Conservation (phyloP, 2,797 vertebrate genomes). For the Enteromius fasciolatus region DNA sequence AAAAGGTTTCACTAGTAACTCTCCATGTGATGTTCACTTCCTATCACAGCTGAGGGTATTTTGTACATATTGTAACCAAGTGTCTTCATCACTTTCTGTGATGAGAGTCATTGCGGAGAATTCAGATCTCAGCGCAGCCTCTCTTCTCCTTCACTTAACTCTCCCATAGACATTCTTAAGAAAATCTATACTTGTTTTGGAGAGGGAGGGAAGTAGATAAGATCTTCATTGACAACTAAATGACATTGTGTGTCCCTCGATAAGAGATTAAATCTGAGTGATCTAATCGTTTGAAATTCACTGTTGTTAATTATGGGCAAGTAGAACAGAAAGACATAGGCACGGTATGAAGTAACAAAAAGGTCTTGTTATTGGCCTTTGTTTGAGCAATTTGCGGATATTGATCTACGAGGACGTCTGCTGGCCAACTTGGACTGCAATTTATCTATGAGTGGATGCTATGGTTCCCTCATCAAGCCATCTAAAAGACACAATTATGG, state of each 20-base stretch:
- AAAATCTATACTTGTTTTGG: conserved; percentile 63
- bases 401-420: conserved; percentile 34
- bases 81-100: conserved; percentile 2
- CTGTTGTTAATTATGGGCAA: conserved; percentile 78
- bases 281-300: conserved; percentile 75
- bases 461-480: conserved; percentile 28
- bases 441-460: conserved; percentile 31
- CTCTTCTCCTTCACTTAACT: conserved; percentile 49
- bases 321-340: conserved; percentile 61
- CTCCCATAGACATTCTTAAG: conserved; percentile 58
- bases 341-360: conserved; percentile 44
- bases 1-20: not conserved
- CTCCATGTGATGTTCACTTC: not conserved
- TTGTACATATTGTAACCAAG: not conserved
- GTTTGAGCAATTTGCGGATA: conserved; percentile 47
- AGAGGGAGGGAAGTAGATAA: conserved; percentile 62
- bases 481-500: conserved; percentile 26
- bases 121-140: conserved; percentile 1
- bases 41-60: not conserved
- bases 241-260: conserved; percentile 77
- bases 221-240: conserved; percentile 64
- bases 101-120: not conserved
- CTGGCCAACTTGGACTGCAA: conserved; percentile 32
- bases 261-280: conserved; percentile 80
- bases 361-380: conserved; percentile 50